Percentiles rank a stretch among this genome's conserved stretches.
These are phyloP conservation scores for Lophius piscatorius DNA, from an alignment of 2,113 vertebrate species.

Conservation along the genomic window DNA sequence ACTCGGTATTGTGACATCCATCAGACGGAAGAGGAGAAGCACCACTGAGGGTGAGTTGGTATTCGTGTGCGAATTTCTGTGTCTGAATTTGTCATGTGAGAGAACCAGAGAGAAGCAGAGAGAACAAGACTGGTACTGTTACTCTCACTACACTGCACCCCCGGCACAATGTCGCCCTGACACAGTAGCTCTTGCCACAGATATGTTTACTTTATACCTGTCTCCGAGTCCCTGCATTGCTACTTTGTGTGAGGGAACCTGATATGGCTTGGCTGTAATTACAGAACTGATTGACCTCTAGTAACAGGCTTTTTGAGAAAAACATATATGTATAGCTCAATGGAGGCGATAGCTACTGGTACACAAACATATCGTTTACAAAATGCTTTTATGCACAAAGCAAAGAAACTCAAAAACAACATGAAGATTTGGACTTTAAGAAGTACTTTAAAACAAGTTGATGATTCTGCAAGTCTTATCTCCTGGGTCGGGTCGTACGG, in stretches of 20 bases:
- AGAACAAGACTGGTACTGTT: constrained; percentile 52
- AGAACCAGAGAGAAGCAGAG: constrained; percentile 8
- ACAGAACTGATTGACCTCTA: constrained; percentile 44
- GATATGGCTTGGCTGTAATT: constrained; percentile 53
- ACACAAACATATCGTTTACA: neutral
- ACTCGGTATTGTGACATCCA: constrained; percentile 40
- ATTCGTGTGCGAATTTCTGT: too few relatives aligned
- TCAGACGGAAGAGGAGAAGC: constrained; percentile 75
- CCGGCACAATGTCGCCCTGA: constrained; percentile 50
- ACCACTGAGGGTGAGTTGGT: constrained; percentile 72
- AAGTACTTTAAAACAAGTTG: too few relatives aligned
- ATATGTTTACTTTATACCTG: constrained; percentile 58
- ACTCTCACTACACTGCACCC: constrained; percentile 22
- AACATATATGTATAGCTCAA: too few relatives aligned
- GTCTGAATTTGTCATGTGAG: constrained; percentile 12
- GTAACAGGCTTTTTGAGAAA: constrained; percentile 24
- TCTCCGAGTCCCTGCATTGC: constrained; percentile 17
- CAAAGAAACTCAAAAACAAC: too few relatives aligned
- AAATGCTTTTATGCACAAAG: too few relatives aligned
- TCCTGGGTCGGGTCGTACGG: too few relatives aligned
- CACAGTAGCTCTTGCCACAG: constrained; percentile 32
- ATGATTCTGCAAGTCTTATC: too few relatives aligned
- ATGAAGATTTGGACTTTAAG: too few relatives aligned
- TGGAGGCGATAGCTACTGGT: too few relatives aligned
- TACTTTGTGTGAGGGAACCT: constrained; percentile 42